A percentile compares a stretch with the other conserved stretches of the same genome.
Conservation (phyloP, 2,113 vertebrate species). For the Melanocharis versteri region DNA sequence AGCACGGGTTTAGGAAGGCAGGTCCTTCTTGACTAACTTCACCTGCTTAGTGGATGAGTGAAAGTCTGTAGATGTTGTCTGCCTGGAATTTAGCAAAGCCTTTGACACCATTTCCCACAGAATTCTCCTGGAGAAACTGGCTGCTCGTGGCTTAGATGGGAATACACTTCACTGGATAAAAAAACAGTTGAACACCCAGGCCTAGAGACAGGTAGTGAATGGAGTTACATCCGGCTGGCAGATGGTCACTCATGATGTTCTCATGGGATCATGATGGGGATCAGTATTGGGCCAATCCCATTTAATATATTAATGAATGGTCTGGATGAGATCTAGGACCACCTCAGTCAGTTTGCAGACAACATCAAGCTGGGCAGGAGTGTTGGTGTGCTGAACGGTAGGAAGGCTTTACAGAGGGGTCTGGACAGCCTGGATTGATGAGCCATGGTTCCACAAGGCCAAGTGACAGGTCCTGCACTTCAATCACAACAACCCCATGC, state of each 20-base stretch:
- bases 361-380: not conserved
- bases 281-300: not conserved
- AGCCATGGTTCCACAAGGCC: not conserved
- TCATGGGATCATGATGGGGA: too few relatives aligned
- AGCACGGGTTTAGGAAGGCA: not conserved
- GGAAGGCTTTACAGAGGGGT: not conserved
- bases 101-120: not conserved
- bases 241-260: not conserved
- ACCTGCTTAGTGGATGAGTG: not conserved
- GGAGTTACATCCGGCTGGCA: not conserved
- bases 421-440: not conserved
- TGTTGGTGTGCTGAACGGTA: not conserved
- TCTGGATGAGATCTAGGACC: not conserved
- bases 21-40: not conserved
- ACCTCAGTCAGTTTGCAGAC: not conserved
- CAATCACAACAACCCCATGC: not conserved
- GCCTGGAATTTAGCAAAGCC: not conserved
- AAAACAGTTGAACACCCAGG: not conserved
- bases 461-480: fast-evolving
- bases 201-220: not conserved
- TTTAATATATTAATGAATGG: not conserved
- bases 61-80: not conserved
- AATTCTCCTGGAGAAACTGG: not conserved
- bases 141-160: not conserved
- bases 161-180: not conserved